Evolutionary conservation across 2,888 invertebrate species (phyloP).

Genomic region (Caenorhabditis angaria): DNA sequence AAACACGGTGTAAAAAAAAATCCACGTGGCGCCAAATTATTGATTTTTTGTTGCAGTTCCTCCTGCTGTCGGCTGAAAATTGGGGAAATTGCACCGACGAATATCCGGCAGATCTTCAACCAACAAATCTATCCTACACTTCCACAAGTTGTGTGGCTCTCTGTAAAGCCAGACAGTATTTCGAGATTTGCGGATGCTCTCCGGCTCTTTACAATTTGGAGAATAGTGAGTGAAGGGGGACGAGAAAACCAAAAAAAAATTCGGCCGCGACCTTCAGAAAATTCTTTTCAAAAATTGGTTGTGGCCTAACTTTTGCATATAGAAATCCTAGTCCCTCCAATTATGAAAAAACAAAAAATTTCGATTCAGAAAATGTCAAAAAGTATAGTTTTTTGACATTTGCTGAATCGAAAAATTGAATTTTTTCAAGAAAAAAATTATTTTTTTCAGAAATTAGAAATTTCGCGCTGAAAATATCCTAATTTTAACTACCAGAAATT

Average conservation of each 20-base stretch:
- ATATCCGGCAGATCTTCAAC: slow-evolving; percentile 35
- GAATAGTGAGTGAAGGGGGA: slow-evolving; percentile 26
- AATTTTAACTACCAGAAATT: too few species aligned
- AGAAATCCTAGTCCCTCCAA: too few species aligned
- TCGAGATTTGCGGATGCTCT: slow-evolving; percentile 46
- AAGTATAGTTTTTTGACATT: too few species aligned
- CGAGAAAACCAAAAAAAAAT: not conserved
- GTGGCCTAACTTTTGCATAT: not conserved
- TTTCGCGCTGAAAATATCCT: too few species aligned
- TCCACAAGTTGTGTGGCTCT: slow-evolving; percentile 42
- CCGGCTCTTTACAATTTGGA: slow-evolving; percentile 56
- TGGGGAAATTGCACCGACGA: slow-evolving; percentile 56
- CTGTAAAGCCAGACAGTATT: slow-evolving; percentile 48
- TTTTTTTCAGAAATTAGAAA: too few species aligned
- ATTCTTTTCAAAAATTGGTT: not conserved
- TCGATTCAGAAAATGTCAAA: too few species aligned
- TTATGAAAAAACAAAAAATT: too few species aligned
- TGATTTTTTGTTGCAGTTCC: slow-evolving; percentile 41
- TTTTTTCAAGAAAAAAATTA: too few species aligned
- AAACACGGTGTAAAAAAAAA: too few species aligned
- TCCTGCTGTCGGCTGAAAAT: slow-evolving; percentile 37
- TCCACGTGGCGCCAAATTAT: too few species aligned
- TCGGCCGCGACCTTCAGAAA: not conserved
- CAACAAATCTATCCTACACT: slow-evolving; percentile 42
- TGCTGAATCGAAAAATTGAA: too few species aligned